Conservation (phyloP, 64 coral and sea anemone genomes). For the Acropora yongei region DNA sequence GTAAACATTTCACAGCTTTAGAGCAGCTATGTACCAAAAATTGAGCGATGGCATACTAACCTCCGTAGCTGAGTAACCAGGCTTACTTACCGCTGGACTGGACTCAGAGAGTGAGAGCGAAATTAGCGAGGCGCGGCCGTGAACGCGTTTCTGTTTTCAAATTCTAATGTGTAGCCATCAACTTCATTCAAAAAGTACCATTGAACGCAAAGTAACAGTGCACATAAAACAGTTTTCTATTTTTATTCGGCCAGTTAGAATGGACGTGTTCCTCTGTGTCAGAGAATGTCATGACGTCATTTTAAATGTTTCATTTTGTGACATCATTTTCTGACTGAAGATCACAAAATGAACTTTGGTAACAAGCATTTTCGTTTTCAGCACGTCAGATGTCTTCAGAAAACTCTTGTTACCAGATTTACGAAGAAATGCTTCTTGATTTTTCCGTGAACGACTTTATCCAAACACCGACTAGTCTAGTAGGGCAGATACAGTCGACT, state of each 20-base stretch:
- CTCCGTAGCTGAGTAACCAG: too few species aligned
- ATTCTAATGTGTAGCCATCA: neutral
- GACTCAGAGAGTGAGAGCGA: neutral
- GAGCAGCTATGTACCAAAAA: neutral
- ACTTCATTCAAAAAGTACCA: neutral
- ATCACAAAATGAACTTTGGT: too few species aligned
- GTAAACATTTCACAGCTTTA: slow-evolving; percentile 16
- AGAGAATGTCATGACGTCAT: neutral
- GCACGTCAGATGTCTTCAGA: too few species aligned
- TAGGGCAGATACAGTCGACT: too few species aligned
- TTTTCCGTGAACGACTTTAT: too few species aligned
- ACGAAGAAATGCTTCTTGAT: too few species aligned
- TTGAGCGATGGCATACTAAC: neutral
- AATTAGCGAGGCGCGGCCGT: neutral
- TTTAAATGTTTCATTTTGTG: too few species aligned
- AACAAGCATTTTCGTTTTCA: too few species aligned
- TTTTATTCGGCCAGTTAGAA: neutral
- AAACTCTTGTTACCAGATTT: too few species aligned
- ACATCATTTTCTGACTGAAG: neutral
- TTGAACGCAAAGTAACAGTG: neutral
- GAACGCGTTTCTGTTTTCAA: neutral
- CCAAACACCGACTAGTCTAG: too few species aligned
- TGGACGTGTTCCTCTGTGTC: neutral
- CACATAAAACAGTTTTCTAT: too few species aligned
- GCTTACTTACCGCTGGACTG: neutral